These are phyloP conservation scores for Hepsetus odoe DNA, from an alignment of 2,113 vertebrate genomes.

Conservation along the genomic window DNA sequence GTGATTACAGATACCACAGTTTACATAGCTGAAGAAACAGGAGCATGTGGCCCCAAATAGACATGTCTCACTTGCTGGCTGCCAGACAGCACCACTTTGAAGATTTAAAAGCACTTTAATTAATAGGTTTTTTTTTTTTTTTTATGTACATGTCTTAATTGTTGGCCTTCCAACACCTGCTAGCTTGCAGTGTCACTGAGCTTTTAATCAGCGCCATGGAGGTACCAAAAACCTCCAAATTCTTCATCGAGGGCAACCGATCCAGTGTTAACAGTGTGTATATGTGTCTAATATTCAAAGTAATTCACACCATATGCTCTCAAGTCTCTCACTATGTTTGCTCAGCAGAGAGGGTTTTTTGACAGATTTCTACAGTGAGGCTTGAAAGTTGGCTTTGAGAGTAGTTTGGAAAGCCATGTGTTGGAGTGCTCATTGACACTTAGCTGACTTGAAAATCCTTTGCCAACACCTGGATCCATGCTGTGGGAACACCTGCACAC, in stretches of 20 bases:
- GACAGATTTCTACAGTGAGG: conserved; percentile 64
- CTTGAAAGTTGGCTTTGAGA: conserved; percentile 69
- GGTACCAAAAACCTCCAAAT: conserved; percentile 4
- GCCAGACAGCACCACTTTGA: conserved; percentile 72
- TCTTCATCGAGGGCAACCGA: conserved; percentile 7
- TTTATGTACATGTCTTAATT: conserved; percentile 66
- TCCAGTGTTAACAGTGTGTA: conserved; percentile 63
- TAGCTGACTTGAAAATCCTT: conserved; percentile 67
- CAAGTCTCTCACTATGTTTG: conserved; percentile 63
- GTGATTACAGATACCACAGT: conserved; percentile 82
- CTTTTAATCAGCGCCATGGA: conserved; percentile 37
- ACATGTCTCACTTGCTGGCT: conserved; percentile 72
- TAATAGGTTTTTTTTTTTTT: conserved; percentile 70
- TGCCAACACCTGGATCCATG: conserved; percentile 72
- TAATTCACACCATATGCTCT: conserved; percentile 41
- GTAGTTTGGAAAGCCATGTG: conserved; percentile 71
- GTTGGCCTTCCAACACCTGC: conserved; percentile 75
- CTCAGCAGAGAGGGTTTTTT: conserved; percentile 63
- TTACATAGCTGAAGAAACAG: conserved; percentile 80
- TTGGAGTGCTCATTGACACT: conserved; percentile 68
- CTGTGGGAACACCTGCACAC: conserved; percentile 76
- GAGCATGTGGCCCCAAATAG: conserved; percentile 75
- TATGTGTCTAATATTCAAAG: conserved; percentile 55
- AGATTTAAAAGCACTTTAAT: conserved; percentile 76
- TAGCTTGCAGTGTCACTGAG: conserved; percentile 25